A percentile compares a stretch with the other conserved stretches of the same genome.
phyloP scores from a whole-genome alignment of 2,113 vertebrate species.

The Vicugna pacos region DNA sequence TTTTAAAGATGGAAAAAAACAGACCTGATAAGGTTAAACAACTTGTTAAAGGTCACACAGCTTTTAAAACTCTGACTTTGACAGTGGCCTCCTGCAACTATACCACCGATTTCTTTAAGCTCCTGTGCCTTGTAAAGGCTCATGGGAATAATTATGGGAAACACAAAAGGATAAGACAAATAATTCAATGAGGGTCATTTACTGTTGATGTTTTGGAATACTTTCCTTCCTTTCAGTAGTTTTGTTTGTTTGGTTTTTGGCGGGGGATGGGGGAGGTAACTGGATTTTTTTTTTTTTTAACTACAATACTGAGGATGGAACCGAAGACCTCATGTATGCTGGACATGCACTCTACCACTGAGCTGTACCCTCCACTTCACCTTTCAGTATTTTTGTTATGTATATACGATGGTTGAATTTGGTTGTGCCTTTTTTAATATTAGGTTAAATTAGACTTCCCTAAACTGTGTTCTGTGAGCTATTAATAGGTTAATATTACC shows the following conservation, averaged over 20 bases:
- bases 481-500: not conserved
- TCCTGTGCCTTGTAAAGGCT: not conserved
- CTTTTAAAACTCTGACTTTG: conserved; percentile 21
- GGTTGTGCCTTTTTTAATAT: conserved; percentile 3
- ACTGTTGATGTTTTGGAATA: conserved; percentile 2
- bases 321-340: too few relatives aligned
- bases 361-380: too few relatives aligned
- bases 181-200: not conserved
- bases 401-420: not conserved
- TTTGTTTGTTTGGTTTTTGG: not conserved
- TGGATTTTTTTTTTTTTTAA: too few relatives aligned
- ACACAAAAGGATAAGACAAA: not conserved
- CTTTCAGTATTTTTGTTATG: not conserved
- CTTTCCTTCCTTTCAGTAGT: not conserved
- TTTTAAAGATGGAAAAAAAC: not conserved
- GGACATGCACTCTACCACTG: too few relatives aligned
- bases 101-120: not conserved
- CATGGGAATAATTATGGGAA: not conserved
- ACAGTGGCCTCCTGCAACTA: not conserved
- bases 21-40: not conserved
- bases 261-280: too few relatives aligned
- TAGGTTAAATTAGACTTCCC: not conserved
- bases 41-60: not conserved
- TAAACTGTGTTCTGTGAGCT: not conserved
- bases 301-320: too few relatives aligned